Conservation (phyloP, 2,797 vertebrate genomes). For the Acridotheres tristis region DNA sequence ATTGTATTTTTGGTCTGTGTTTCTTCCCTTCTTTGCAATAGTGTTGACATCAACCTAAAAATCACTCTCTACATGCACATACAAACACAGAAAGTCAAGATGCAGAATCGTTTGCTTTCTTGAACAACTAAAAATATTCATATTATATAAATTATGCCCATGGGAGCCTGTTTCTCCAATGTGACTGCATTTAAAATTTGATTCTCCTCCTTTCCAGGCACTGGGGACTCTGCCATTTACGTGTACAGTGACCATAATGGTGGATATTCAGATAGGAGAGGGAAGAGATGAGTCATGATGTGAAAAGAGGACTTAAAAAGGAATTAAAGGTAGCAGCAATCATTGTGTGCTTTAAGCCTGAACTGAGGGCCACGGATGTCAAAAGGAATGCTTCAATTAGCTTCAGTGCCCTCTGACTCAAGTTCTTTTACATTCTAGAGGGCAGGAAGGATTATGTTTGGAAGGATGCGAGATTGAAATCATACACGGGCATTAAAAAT, state of each 20-base stretch:
- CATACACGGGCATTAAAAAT: conserved; percentile 15
- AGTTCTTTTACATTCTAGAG: conserved; percentile 24
- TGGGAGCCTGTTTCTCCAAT: not conserved
- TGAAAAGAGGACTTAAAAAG: conserved; percentile 21
- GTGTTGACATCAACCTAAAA: not conserved
- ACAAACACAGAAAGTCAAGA: not conserved
- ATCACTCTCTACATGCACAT: not conserved
- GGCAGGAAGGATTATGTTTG: conserved; percentile 34
- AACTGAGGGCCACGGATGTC: not conserved
- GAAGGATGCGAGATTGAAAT: conserved; percentile 20
- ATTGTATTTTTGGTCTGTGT: not conserved
- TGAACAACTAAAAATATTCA: not conserved
- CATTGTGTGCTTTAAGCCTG: not conserved
- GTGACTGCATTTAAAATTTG: not conserved
- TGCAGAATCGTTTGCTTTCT: not conserved
- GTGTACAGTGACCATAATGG: not conserved
- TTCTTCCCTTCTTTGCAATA: not conserved
- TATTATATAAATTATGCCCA: not conserved
- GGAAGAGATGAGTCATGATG: conserved; percentile 22
- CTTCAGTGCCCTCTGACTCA: conserved; percentile 20
- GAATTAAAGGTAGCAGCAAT: conserved; percentile 50
- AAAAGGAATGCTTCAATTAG: conserved; percentile 44
- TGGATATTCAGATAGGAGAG: not conserved
- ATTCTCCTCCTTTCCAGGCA: not conserved
- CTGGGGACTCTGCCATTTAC: not conserved